A percentile compares a stretch with the other conserved stretches of the same genome.
These are phyloP conservation scores for Rafetus swinhoei DNA, from an alignment of 2,113 vertebrate genomes.

Conservation along the genomic window DNA sequence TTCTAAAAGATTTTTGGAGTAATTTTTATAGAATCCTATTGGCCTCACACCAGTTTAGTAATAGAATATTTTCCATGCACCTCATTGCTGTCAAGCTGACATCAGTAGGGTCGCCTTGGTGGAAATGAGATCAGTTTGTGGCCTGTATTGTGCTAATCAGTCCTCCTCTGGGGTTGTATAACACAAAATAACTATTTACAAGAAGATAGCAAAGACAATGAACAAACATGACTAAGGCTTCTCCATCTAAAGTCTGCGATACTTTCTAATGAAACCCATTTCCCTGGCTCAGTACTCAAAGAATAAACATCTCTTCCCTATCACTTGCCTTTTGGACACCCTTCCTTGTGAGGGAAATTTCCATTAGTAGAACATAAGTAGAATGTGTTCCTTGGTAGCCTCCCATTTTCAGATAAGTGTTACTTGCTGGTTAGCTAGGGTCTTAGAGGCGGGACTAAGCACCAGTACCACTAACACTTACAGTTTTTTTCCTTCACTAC, in stretches of 20 bases:
- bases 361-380: neutral
- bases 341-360: neutral
- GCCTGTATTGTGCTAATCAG: neutral
- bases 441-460: neutral
- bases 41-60: neutral
- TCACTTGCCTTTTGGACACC: too few species aligned
- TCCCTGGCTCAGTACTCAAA: neutral
- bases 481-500: neutral
- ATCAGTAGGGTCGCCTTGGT: neutral
- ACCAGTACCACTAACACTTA: neutral
- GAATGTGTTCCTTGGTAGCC: neutral
- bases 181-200: neutral
- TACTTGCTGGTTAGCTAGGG: neutral
- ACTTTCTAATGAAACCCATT: neutral
- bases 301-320: neutral
- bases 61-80: neutral
- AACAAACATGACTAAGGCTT: neutral
- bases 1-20: neutral
- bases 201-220: neutral
- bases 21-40: neutral
- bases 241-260: neutral
- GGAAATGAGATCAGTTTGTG: neutral
- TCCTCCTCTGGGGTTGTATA: neutral
- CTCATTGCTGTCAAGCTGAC: neutral
- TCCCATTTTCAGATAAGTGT: neutral